Evolutionary conservation across 2,113 vertebrate genomes (phyloP).

Genomic region (Morone chrysops): DNA sequence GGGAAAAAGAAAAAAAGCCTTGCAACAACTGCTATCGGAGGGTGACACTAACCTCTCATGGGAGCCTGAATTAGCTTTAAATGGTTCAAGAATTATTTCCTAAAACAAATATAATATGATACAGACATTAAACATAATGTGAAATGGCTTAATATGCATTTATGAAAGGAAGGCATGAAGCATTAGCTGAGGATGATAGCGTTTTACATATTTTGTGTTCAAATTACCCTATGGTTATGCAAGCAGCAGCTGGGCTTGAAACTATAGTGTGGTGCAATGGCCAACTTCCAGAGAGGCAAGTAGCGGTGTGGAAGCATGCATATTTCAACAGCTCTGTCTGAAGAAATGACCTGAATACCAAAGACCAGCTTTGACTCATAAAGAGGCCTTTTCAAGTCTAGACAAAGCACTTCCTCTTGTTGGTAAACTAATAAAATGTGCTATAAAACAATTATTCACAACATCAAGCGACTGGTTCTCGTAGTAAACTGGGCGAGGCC

Average conservation of each 20-base stretch:
- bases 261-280: slow-evolving; percentile 60
- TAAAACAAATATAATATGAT: slow-evolving; percentile 38
- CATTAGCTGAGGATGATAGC: slow-evolving; percentile 39
- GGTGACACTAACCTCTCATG: slow-evolving; percentile 52
- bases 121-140: slow-evolving; percentile 12
- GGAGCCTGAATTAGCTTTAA: slow-evolving; percentile 38
- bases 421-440: slow-evolving; percentile 84
- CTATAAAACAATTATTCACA: slow-evolving; percentile 83
- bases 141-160: slow-evolving; percentile 35
- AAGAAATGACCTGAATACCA: slow-evolving; percentile 80
- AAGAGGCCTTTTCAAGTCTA: slow-evolving; percentile 83
- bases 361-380: slow-evolving; percentile 77
- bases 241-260: slow-evolving; percentile 69
- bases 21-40: slow-evolving; percentile 40
- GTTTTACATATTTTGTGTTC: slow-evolving; percentile 65
- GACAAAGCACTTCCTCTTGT: slow-evolving; percentile 85
- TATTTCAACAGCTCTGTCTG: slow-evolving; percentile 71
- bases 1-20: slow-evolving; percentile 14
- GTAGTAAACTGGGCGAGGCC: slow-evolving; percentile 80
- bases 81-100: slow-evolving; percentile 28
- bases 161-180: slow-evolving; percentile 31
- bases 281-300: slow-evolving; percentile 63
- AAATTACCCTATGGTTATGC: slow-evolving; percentile 60
- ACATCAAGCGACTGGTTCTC: slow-evolving; percentile 78
- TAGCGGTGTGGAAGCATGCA: slow-evolving; percentile 64